Conservation (phyloP, 2,113 vertebrate genomes). For the Coptodon rendalli region DNA sequence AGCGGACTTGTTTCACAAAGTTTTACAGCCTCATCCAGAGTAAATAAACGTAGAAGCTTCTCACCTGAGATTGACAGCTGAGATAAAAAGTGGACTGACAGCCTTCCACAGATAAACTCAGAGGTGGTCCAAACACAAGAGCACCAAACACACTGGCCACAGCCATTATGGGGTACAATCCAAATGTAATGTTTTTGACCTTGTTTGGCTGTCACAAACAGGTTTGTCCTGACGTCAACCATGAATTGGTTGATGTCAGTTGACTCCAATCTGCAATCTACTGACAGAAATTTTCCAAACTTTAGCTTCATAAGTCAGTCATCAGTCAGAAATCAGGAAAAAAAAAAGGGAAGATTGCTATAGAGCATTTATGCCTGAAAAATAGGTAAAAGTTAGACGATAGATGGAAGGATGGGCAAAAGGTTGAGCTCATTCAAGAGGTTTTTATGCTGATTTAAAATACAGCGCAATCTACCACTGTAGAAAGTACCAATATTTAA, state of each 20-base stretch:
- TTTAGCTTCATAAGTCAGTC: not conserved
- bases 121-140: not conserved
- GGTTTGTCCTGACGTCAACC: not conserved
- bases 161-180: not conserved
- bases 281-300: not conserved
- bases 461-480: not conserved
- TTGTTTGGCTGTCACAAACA: not conserved
- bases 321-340: not conserved
- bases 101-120: not conserved
- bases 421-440: not conserved
- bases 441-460: not conserved
- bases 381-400: not conserved
- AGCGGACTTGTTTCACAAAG: not conserved
- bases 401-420: not conserved
- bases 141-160: not conserved
- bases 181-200: not conserved
- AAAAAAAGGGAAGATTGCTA: not conserved
- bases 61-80: not conserved
- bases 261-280: not conserved
- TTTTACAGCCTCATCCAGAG: not conserved
- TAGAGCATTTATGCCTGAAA: not conserved
- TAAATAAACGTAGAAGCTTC: not conserved
- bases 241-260: not conserved
- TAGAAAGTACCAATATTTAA: not conserved
- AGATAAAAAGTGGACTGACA: not conserved